Evolutionary conservation across 2,888 invertebrate genomes (phyloP).

Genomic region (Capitulum mitella): DNA sequence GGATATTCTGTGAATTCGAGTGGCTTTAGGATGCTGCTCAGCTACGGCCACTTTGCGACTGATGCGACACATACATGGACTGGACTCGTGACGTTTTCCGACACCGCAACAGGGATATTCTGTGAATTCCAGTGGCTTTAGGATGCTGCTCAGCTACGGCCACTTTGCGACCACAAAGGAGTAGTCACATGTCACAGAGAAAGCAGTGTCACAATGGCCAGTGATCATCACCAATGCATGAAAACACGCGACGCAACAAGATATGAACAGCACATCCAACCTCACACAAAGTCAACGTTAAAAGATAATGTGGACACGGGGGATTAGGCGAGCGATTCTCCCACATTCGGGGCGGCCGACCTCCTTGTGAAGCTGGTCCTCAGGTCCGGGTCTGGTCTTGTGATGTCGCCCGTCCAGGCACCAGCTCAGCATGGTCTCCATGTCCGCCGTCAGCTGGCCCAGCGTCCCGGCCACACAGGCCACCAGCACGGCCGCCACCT

Average conservation of each 20-base stretch:
- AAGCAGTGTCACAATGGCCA: neutral
- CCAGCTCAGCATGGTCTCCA: constrained; percentile 38
- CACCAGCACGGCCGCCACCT: neutral
- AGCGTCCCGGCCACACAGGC: neutral
- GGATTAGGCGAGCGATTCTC: too few species aligned
- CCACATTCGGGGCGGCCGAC: neutral
- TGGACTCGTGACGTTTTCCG: too few species aligned
- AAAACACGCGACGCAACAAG: neutral
- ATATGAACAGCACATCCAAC: neutral
- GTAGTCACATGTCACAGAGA: too few species aligned
- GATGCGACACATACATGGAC: too few species aligned
- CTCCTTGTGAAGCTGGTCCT: constrained; percentile 34
- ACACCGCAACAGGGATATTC: too few species aligned
- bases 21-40: too few species aligned
- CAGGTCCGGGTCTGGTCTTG: constrained; percentile 41
- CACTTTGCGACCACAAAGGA: too few species aligned
- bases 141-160: too few species aligned
- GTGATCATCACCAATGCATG: neutral
- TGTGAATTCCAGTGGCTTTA: too few species aligned
- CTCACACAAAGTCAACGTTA: constrained; percentile 31
- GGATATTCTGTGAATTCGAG: too few species aligned
- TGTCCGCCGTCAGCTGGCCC: neutral
- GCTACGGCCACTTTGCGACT: too few species aligned
- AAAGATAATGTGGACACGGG: constrained; percentile 29
- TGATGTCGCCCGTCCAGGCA: constrained; percentile 41